phyloP scores from a whole-genome alignment of 2,113 vertebrate genomes.

The Platichthys flesus region DNA sequence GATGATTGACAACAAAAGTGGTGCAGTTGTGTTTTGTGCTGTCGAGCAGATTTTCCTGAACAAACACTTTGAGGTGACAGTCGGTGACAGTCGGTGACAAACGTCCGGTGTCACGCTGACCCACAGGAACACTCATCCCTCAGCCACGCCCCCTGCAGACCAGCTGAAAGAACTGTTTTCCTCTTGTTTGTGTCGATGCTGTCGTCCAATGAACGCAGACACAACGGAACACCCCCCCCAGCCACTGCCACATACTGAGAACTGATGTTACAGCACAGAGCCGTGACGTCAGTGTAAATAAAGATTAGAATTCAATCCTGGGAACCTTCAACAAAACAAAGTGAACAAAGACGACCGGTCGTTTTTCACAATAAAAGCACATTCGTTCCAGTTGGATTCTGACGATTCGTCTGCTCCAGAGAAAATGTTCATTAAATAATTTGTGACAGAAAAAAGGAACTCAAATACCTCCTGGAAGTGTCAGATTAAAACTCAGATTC shows the following conservation, averaged over 20 bases:
- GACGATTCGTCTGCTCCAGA: neutral
- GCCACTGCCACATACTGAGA: neutral
- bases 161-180: slow-evolving; percentile 9
- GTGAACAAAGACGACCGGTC: neutral
- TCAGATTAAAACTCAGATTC: too few species aligned
- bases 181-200: neutral
- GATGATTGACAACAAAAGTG: too few species aligned
- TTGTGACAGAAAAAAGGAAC: too few species aligned
- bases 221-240: neutral
- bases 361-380: too few species aligned
- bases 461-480: too few species aligned
- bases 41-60: too few species aligned
- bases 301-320: neutral
- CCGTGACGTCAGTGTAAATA: neutral
- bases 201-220: slow-evolving; percentile 12
- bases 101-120: too few species aligned
- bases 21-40: too few species aligned
- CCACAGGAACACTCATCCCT: too few species aligned
- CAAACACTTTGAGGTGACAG: neutral
- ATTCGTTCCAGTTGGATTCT: too few species aligned
- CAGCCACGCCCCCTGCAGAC: too few species aligned
- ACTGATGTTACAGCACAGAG: neutral
- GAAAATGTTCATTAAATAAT: neutral
- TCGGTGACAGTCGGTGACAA: neutral
- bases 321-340: neutral